phyloP scores from a whole-genome alignment of 2,113 vertebrate species.

The Theristicus caerulescens region DNA sequence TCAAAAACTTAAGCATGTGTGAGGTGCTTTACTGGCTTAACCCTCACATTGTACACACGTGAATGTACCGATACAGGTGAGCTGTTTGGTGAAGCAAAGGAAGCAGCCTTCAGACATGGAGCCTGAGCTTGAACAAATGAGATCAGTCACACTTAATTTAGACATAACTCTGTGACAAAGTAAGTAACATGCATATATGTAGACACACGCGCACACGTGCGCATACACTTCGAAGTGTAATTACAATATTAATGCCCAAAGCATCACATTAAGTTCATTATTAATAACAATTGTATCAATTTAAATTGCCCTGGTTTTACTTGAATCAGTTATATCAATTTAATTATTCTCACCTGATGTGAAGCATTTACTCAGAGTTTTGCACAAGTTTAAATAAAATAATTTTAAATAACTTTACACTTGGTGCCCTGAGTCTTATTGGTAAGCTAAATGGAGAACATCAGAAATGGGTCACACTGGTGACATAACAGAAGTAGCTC shows the following conservation, averaged over 20 bases:
- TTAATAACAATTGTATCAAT: neutral
- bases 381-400: neutral
- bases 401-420: neutral
- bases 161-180: neutral
- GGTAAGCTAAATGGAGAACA: neutral
- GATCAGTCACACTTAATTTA: neutral
- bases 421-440: neutral
- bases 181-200: rapidly evolving
- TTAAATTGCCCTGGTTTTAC: neutral
- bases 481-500: neutral
- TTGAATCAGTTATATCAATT: rapidly evolving
- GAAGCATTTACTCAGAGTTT: neutral
- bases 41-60: neutral
- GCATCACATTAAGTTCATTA: rapidly evolving
- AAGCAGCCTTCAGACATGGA: neutral
- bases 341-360: neutral
- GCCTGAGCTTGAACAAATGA: neutral
- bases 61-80: neutral
- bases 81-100: neutral
- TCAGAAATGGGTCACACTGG: neutral
- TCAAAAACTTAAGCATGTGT: rapidly evolving
- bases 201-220: neutral
- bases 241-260: neutral
- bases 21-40: neutral
- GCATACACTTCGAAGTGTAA: rapidly evolving